Evolutionary conservation across 1,140 invertebrate species (phyloP).

Genomic region (Conus betulinus): DNA sequence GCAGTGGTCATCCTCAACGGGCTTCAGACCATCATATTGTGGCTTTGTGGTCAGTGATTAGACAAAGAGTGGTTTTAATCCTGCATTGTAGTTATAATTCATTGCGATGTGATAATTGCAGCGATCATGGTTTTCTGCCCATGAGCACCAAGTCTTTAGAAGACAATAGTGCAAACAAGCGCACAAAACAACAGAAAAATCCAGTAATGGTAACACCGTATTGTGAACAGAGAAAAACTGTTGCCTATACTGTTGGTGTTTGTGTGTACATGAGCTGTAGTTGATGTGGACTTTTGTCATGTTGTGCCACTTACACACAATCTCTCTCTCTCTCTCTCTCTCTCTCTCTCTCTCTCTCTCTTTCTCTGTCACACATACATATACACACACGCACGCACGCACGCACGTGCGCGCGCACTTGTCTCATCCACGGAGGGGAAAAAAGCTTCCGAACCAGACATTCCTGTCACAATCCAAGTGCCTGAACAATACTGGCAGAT

Average conservation of each 20-base stretch:
- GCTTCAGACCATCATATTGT: constrained; percentile 56
- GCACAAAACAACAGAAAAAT: neutral
- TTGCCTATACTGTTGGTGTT: neutral
- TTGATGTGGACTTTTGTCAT: neutral
- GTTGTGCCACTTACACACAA: neutral
- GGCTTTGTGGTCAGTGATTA: constrained; percentile 63
- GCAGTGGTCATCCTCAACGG: constrained; percentile 58
- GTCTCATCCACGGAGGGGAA: too few species aligned
- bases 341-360: neutral
- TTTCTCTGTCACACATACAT: neutral
- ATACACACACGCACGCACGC: neutral
- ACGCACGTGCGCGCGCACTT: neutral
- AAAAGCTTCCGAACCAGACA: too few species aligned
- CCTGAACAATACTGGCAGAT: too few species aligned
- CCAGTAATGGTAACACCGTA: too few species aligned
- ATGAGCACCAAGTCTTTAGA: neutral
- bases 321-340: neutral
- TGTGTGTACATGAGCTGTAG: neutral
- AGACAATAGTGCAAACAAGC: too few species aligned
- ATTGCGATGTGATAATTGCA: neutral
- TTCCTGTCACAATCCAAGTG: too few species aligned
- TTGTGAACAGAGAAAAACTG: neutral
- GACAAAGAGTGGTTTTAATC: neutral
- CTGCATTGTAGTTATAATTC: neutral
- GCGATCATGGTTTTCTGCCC: too few species aligned